Evolutionary conservation across 2,113 vertebrate species (phyloP).

Genomic region (Ameiurus melas): DNA sequence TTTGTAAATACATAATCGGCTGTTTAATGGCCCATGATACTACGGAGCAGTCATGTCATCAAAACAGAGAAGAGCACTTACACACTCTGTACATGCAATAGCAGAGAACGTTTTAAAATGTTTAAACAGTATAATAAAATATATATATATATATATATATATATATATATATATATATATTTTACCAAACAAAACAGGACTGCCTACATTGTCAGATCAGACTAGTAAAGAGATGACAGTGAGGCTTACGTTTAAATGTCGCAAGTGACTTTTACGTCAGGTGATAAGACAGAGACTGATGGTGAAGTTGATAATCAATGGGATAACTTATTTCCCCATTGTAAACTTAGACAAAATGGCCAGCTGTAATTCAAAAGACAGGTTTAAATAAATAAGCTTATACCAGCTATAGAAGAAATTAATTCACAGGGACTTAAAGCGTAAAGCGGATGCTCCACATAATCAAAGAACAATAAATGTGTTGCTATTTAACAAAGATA

Average conservation of each 20-base stretch:
- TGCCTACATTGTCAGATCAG: no score
- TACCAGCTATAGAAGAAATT: neutral
- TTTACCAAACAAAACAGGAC: no score
- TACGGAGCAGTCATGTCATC: neutral
- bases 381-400: neutral
- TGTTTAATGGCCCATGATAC: neutral
- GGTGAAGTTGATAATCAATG: neutral
- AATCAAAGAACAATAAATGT: neutral
- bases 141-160: no score
- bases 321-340: neutral
- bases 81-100: neutral
- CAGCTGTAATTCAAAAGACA: neutral
- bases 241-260: neutral
- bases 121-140: neutral
- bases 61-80: neutral
- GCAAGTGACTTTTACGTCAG: neutral
- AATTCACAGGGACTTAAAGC: neutral
- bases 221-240: neutral
- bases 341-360: neutral
- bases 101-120: neutral
- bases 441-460: neutral
- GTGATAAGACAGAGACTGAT: neutral
- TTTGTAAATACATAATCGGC: neutral
- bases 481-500: neutral
- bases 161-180: no score